A percentile compares a stretch with the other conserved stretches of the same genome.
phyloP scores from a whole-genome alignment of 2,113 vertebrate species.

The Equus quagga region DNA sequence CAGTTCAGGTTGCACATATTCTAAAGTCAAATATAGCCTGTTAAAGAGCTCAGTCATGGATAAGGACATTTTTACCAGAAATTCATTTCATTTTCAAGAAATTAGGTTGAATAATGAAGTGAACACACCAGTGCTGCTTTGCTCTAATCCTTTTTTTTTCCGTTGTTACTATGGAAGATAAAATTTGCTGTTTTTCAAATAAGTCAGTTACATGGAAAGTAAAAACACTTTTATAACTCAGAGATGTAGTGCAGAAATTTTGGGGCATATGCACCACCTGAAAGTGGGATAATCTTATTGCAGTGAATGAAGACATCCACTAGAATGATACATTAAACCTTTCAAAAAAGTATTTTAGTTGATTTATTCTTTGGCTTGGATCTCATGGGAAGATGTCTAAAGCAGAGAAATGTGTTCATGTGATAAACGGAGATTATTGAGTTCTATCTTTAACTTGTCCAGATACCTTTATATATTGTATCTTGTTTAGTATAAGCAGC shows the following conservation, averaged over 20 bases:
- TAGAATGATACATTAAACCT: conserved; percentile 78
- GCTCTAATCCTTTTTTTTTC: conserved; percentile 42
- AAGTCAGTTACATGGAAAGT: conserved; percentile 67
- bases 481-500: neutral
- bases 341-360: conserved; percentile 73
- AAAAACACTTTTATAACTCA: conserved; percentile 62
- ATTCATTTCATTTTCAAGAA: conserved; percentile 73
- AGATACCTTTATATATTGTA: conserved; percentile 18
- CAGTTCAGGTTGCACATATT: neutral
- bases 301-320: conserved; percentile 59
- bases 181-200: conserved; percentile 66
- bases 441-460: conserved; percentile 35
- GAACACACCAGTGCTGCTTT: neutral
- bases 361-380: conserved; percentile 75
- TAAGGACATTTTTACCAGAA: neutral
- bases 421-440: conserved; percentile 57
- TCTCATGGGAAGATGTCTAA: conserved; percentile 47
- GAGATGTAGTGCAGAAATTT: conserved; percentile 55
- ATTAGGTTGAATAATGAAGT: conserved; percentile 75
- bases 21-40: neutral
- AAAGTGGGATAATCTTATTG: conserved; percentile 72
- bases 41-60: neutral
- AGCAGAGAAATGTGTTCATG: conserved; percentile 44
- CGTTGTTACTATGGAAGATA: conserved; percentile 59
- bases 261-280: conserved; percentile 55